Evolutionary conservation across 30 jellyfish, hydroid and myxozoan species (phyloP), one percentile per base, ranked within the genome.

Genomic region (Hydractinia echinata): DNA sequence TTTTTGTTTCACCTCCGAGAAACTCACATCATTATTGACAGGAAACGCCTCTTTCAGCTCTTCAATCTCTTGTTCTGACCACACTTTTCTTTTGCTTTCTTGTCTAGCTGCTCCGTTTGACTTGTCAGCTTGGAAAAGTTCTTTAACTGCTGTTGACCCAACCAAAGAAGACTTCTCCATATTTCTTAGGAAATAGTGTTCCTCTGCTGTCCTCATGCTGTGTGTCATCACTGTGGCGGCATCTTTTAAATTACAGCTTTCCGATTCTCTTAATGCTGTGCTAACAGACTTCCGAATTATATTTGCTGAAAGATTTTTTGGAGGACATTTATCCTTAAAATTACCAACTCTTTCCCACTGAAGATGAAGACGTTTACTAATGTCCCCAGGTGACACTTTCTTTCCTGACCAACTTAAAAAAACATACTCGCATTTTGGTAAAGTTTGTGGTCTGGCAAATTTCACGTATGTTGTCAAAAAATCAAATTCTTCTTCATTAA

Each of bases 301-400:
- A 64, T 64, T 64, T 44, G 74, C 74, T n/a, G 74, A 64, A 71
- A 71, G 81, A 20, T 71, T 71, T 52, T 71, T 71, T 71, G 81
- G 81, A 20, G 51, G 39, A 19, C 30, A 50, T 71, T 71, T 30
- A 52, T 50, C 53, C 4, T 71, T 58, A 50, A 71, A 71, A 20
- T 20, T 71, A n/a, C 81, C 81, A n/a, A 30, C 61, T 20, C 61
- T 48, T 4, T 71, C 61, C 81, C 81, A 71, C 51, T 55, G 18
- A 5, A 50, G 60, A 71, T 71, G 81, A 20, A 71, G 67, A 54
- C 55, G 7, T 71, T 71, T 71, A 30, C 61, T 20, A 5, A 50
- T 30, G 61, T 71, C 81, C n/a, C 1, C 55, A n/a, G 81, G 51
- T 71, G 55, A 50, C 66, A 71, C 61, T 71, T 30, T 30, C 61